These are phyloP conservation scores for Melipona quadrifasciata DNA, from an alignment of 1,140 invertebrate species.

Conservation along the genomic window DNA sequence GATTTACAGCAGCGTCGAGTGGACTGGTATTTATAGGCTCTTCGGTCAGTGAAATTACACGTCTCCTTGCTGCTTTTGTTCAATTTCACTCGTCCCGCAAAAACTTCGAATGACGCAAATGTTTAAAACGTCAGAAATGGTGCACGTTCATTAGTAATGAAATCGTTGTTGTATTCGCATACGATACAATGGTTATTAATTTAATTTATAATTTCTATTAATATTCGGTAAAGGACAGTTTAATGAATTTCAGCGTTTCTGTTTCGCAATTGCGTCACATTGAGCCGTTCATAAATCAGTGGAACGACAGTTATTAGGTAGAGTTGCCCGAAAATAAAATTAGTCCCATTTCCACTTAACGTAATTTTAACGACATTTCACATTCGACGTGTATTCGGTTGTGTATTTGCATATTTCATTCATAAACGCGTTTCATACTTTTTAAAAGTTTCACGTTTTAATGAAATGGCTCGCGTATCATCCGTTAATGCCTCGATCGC, in stretches of 20 bases:
- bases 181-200: not conserved
- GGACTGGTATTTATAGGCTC: not conserved
- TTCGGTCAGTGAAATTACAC: not conserved
- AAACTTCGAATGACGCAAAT: not conserved
- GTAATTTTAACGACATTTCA: not conserved
- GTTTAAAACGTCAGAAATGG: not conserved
- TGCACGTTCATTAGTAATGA: not conserved
- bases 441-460: not conserved
- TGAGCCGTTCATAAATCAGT: conserved; percentile 5
- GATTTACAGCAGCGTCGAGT: conserved; percentile 11
- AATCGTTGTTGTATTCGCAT: not conserved
- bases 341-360: not conserved
- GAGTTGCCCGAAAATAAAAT: conserved; percentile 19
- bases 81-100: not conserved
- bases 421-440: not conserved
- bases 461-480: not conserved
- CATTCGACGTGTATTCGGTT: not conserved
- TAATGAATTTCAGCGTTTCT: not conserved
- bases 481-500: not conserved
- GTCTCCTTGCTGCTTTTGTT: too few relatives aligned
- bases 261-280: not conserved
- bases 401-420: not conserved
- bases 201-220: not conserved
- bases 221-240: not conserved
- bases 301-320: not conserved